A percentile compares a stretch with the other conserved stretches of the same genome.
phyloP scores from a whole-genome alignment of 2,113 vertebrate species.

The Callocephalon fimbriatum region DNA sequence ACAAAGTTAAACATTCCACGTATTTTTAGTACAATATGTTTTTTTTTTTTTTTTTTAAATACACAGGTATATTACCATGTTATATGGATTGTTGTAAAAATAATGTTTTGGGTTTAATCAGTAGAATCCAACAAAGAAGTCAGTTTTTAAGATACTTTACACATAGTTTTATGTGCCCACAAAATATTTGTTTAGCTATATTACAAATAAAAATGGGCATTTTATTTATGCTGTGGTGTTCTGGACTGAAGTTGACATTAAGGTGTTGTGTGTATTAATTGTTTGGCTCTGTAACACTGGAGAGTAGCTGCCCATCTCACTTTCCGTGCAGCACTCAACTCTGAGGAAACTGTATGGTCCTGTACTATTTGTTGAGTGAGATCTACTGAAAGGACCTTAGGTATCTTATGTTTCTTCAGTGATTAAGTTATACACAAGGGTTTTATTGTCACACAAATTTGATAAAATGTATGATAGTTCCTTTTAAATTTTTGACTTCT shows the following conservation, averaged over 20 bases:
- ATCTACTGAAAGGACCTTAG: neutral
- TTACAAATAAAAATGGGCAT: neutral
- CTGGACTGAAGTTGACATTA: neutral
- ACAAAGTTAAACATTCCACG: neutral
- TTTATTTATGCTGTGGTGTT: neutral
- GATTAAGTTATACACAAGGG: neutral
- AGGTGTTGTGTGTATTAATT: neutral
- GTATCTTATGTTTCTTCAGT: neutral
- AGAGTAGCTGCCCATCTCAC: neutral
- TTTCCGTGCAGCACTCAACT: neutral
- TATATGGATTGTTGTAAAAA: neutral
- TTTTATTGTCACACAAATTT: neutral
- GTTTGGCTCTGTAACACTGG: neutral
- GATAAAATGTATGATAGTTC: neutral
- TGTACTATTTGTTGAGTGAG: neutral
- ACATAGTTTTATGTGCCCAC: neutral
- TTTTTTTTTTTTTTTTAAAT: neutral
- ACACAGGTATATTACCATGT: rapidly evolving
- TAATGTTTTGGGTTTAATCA: neutral
- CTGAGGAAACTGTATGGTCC: neutral
- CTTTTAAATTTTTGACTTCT: neutral
- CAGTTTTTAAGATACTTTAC: neutral
- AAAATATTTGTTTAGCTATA: neutral
- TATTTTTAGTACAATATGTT: neutral
- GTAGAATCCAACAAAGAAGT: neutral